Conservation (phyloP, 1,140 invertebrate species). For the Scaptomyza graminum region DNA sequence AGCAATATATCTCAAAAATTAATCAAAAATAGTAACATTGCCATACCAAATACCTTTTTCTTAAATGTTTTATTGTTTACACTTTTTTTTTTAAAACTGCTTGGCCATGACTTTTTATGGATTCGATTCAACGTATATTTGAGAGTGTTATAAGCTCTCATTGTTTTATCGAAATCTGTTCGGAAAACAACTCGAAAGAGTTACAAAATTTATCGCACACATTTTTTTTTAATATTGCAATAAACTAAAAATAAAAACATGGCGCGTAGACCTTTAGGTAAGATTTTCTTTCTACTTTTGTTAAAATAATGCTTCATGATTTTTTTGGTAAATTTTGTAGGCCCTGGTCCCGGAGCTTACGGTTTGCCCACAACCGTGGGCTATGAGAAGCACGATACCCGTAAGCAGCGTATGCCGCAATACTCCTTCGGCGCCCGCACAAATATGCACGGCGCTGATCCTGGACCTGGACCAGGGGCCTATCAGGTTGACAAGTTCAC, state of each 20-base stretch:
- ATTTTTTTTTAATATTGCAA: slow-evolving; percentile 69
- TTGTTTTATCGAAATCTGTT: slow-evolving; percentile 25
- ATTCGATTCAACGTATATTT: neutral
- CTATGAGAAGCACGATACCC: slow-evolving; percentile 85
- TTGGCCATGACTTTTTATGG: slow-evolving; percentile 29
- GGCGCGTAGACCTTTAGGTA: slow-evolving; percentile 63
- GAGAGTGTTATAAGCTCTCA: slow-evolving; percentile 18
- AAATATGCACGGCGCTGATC: slow-evolving; percentile 2
- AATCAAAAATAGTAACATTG: slow-evolving; percentile 6
- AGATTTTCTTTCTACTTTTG: neutral
- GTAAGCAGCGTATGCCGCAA: slow-evolving; percentile 86
- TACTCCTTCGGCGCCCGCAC: slow-evolving; percentile 85
- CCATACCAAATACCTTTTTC: neutral
- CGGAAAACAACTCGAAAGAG: slow-evolving; percentile 56
- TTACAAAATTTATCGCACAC: slow-evolving; percentile 50
- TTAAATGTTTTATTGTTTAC: neutral
- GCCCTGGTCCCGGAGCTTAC: slow-evolving; percentile 87
- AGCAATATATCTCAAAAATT: slow-evolving; percentile 59
- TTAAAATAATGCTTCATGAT: no score
- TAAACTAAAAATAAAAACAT: slow-evolving; percentile 32
- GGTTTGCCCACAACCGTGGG: slow-evolving; percentile 86
- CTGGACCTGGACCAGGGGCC: slow-evolving; percentile 71
- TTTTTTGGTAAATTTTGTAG: slow-evolving; percentile 61
- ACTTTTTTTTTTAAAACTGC: neutral
- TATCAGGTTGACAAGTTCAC: slow-evolving; percentile 71